Conservation (phyloP, 2,888 invertebrate species). For the Synanthedon formicaeformis region DNA sequence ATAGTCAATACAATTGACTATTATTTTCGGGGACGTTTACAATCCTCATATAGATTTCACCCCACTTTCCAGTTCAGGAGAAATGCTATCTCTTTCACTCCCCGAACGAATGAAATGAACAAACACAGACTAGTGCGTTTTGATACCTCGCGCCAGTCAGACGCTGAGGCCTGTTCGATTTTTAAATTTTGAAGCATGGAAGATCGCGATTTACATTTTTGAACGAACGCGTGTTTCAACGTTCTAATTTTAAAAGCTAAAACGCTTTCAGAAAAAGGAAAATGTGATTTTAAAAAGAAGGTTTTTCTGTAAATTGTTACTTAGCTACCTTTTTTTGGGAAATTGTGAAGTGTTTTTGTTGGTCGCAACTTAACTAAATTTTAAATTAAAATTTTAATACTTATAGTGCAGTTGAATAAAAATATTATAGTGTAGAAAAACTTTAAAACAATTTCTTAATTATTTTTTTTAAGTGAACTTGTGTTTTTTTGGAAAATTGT, state of each 20-base stretch:
- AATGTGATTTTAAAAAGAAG: background rate
- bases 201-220: constrained; percentile 19
- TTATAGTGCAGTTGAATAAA: background rate
- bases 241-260: background rate
- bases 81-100: constrained; percentile 32
- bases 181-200: constrained; percentile 6
- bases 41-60: constrained; percentile 43
- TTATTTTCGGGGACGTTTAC: constrained; percentile 10
- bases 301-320: no score
- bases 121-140: constrained; percentile 42
- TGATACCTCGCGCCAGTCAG: constrained; percentile 20
- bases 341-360: no score
- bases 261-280: background rate
- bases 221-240: constrained; percentile 5
- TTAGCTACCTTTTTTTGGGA: no score
- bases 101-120: constrained; percentile 18
- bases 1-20: background rate
- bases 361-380: background rate
- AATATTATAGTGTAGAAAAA: background rate
- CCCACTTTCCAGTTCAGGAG: constrained; percentile 17
- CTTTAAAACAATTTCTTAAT: background rate
- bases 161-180: constrained; percentile 15
- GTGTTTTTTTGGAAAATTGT: background rate
- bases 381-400: background rate
- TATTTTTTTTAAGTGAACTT: background rate